phyloP scores from a whole-genome alignment of 2,113 vertebrate species.

The Eulemur rufifrons region DNA sequence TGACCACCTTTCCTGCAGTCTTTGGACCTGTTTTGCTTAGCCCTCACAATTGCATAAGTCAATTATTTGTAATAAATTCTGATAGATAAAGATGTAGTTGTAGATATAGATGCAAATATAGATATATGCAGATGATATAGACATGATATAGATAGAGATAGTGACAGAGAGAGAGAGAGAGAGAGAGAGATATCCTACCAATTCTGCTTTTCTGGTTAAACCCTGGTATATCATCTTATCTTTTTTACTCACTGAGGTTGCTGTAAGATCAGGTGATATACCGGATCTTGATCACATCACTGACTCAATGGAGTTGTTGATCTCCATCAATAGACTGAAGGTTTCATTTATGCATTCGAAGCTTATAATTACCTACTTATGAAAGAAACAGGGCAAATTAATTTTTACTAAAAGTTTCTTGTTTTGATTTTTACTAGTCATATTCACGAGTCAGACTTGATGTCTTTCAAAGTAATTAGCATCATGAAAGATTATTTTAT shows the following conservation, averaged over 20 bases:
- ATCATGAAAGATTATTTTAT: background rate
- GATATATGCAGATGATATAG: too few relatives aligned
- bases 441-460: background rate
- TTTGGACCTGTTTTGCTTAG: background rate
- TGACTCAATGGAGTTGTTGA: background rate
- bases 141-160: background rate
- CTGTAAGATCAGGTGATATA: background rate
- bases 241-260: background rate
- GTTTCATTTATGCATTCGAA: background rate
- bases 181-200: background rate
- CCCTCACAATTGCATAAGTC: background rate
- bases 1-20: background rate
- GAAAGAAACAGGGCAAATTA: background rate
- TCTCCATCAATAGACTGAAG: background rate
- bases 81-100: background rate
- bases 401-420: background rate
- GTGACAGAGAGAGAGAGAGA: background rate
- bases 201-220: background rate
- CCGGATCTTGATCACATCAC: background rate
- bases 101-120: background rate
- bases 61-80: background rate
- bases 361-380: background rate
- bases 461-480: background rate
- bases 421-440: background rate
- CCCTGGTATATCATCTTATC: background rate